Evolutionary conservation across 2,113 vertebrate genomes (phyloP).

Genomic region (Edolisoma coerulescens): DNA sequence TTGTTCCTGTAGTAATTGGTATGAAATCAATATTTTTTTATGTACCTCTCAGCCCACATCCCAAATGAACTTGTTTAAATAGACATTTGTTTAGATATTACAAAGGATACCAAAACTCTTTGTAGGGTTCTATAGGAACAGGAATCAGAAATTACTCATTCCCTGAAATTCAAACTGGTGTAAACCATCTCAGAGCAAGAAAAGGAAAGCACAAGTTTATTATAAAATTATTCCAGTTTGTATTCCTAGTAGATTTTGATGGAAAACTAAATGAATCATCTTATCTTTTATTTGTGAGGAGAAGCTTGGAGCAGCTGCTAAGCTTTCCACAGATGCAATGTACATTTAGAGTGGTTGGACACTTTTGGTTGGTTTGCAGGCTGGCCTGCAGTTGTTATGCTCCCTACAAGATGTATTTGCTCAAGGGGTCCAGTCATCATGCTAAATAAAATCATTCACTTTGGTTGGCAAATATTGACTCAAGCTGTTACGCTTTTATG

Average conservation of each 20-base stretch:
- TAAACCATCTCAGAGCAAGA: background rate
- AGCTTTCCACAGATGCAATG: background rate
- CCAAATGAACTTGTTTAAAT: conserved; percentile 10
- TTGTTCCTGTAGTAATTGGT: conserved; percentile 1
- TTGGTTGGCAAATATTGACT: conserved; percentile 79
- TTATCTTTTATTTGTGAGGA: background rate
- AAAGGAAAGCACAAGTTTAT: background rate
- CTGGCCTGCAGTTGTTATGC: conserved; percentile 29
- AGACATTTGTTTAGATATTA: background rate
- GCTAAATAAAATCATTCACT: conserved; percentile 76
- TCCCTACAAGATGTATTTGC: conserved; percentile 70
- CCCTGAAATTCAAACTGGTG: background rate
- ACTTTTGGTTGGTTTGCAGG: background rate
- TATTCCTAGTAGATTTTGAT: background rate
- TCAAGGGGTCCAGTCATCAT: conserved; percentile 68
- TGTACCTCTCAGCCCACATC: conserved; percentile 11
- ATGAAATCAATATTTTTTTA: conserved; percentile 60
- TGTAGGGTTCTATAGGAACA: background rate
- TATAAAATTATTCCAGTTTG: background rate
- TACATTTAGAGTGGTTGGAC: background rate
- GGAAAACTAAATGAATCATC: background rate
- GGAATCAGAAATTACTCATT: background rate
- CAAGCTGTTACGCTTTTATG: conserved; percentile 78
- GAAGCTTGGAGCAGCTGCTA: background rate
- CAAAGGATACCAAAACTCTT: background rate